Evolutionary conservation across 2,113 vertebrate genomes (phyloP), one percentile per base, ranked within the genome.

Genomic region (Lasiurus borealis): DNA sequence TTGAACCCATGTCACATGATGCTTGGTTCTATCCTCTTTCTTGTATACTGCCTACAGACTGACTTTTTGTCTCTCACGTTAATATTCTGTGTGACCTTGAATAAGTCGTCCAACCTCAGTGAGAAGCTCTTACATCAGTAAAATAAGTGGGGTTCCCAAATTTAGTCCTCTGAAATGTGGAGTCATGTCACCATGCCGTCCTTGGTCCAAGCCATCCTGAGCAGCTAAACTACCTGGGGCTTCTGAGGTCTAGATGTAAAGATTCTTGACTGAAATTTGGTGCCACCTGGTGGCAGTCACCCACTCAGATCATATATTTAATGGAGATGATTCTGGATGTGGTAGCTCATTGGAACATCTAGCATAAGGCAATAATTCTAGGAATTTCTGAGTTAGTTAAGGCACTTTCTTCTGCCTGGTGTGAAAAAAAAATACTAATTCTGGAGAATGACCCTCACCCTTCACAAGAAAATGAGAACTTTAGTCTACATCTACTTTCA

Each of bases 211-310:
- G 46, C 40, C 73, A 76, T 66, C 23, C 73, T 59, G 68, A n/a
- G 54, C 18, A 13, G 31, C 29, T 80, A 6, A 36, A 36, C 46
- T 64, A 19, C 21, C 19, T n/a, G 23, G n/a, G 23, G 50, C 64
- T 48, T 71, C 50, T n/a, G 9, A 77, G 9, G 1, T 69, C 36
- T 18, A 29, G 9, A 72, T 48, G 34, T 16, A 13, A 54, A 27
- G 64, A 1, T 8, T 62, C 57, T 14, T 85, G 71, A 8, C 21
- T 95, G 71, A 76, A 25, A 6, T 81, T 48, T 91, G 40, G 71
- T 85, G 92, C 90, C 95, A 91, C 86, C 95, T 84, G 72, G 91
- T 96, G 89, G 90, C 27, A 81, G 10, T 44, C 46, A 8, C 68
- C 85, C 52, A 4, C 19, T 72, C 48, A 44, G 50, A 14, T 85